A percentile compares a stretch with the other conserved stretches of the same genome.
Evolutionary conservation across 2,797 vertebrate species (phyloP).

Genomic region (Lagodon rhomboides): DNA sequence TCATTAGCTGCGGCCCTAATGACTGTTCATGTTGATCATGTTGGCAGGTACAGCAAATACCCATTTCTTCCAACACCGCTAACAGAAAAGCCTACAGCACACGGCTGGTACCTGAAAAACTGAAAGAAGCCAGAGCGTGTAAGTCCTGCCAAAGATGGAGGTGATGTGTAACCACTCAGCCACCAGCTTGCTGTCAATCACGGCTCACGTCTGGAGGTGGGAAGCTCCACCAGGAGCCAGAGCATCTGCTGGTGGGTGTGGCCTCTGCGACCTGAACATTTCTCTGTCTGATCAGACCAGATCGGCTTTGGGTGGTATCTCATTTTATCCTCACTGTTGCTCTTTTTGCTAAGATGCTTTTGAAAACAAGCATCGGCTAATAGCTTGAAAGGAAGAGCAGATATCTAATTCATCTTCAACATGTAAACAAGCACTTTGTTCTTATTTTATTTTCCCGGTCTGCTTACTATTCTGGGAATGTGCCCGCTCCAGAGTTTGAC

Average conservation of each 20-base stretch:
- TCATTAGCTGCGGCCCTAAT: not conserved
- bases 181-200: constrained; percentile 66
- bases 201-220: constrained; percentile 70
- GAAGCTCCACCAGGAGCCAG: constrained; percentile 53
- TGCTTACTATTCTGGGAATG: constrained; percentile 38
- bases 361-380: constrained; percentile 14
- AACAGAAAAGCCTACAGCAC: not conserved
- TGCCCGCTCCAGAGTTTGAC: constrained; percentile 23
- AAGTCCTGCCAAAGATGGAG: constrained; percentile 49
- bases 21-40: not conserved
- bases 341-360: constrained; percentile 54
- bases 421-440: not conserved
- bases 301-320: constrained; percentile 38
- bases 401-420: not conserved
- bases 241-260: constrained; percentile 80
- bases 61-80: not conserved
- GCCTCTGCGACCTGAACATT: constrained; percentile 58
- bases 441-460: not conserved
- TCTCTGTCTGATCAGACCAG: constrained; percentile 51
- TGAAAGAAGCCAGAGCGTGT: constrained; percentile 13
- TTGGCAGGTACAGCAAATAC: not conserved
- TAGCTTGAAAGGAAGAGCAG: constrained; percentile 15
- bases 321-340: constrained; percentile 37
- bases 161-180: constrained; percentile 39
- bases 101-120: constrained; percentile 25